phyloP scores from a whole-genome alignment of 2,113 vertebrate species.

The Isurus oxyrinchus region DNA sequence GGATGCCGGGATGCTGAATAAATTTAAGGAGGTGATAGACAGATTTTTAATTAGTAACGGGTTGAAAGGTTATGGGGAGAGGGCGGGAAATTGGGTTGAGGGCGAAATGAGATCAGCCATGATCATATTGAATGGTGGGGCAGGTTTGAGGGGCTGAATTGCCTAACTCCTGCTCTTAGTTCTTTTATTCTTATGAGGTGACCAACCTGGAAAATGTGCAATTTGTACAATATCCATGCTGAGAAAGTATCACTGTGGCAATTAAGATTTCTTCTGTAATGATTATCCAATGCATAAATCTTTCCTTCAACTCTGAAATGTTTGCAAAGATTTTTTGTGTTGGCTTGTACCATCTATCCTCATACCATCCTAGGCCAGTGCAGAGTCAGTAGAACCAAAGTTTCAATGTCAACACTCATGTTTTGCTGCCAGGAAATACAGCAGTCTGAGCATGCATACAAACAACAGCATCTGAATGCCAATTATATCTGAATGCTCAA shows the following conservation, averaged over 20 bases:
- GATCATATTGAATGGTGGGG: no score
- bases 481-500: not conserved
- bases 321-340: not conserved
- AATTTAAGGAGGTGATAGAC: no score
- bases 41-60: no score
- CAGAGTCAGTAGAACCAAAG: not conserved
- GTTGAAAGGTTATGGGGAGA: no score
- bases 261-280: not conserved
- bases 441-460: not conserved
- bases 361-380: not conserved
- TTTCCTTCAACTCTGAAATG: not conserved
- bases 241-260: not conserved
- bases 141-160: no score
- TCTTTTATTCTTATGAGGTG: no score
- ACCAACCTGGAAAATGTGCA: not conserved
- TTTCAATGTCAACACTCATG: not conserved
- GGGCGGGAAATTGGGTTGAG: no score
- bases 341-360: not conserved
- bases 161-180: no score
- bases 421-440: not conserved
- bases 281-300: not conserved
- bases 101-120: no score
- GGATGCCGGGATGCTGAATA: no score
- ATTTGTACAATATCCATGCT: not conserved
- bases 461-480: not conserved